phyloP scores from a whole-genome alignment of 2,113 vertebrate genomes.

The Chamaetylas fuelleborni region DNA sequence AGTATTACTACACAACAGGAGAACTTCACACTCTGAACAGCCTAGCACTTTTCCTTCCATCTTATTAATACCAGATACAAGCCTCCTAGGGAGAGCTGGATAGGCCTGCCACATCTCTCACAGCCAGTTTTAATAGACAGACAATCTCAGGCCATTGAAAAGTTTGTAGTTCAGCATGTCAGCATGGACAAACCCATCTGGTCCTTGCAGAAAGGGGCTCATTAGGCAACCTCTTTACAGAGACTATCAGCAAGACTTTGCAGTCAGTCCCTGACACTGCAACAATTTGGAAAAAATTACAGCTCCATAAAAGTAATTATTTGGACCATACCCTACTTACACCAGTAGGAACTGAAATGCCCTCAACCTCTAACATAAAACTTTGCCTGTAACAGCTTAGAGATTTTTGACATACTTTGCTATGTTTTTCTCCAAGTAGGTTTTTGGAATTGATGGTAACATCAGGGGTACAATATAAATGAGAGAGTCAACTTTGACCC shows the following conservation, averaged over 20 bases:
- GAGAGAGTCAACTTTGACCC: neutral
- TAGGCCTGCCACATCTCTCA: neutral
- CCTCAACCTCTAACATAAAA: neutral
- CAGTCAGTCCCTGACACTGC: neutral
- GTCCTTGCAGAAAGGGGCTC: neutral
- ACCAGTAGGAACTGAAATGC: neutral
- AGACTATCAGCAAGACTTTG: neutral
- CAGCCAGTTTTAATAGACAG: neutral
- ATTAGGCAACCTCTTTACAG: neutral
- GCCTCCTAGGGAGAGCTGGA: neutral
- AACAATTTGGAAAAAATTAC: neutral
- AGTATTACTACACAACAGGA: neutral
- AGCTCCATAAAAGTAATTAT: neutral
- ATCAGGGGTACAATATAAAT: neutral
- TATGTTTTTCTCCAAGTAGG: neutral
- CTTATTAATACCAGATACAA: neutral
- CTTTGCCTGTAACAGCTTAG: neutral
- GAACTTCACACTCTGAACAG: slow-evolving; percentile 3
- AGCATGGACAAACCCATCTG: neutral
- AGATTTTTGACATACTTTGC: neutral
- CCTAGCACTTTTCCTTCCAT: neutral
- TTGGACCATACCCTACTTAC: neutral
- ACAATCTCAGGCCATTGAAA: neutral
- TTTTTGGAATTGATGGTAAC: neutral
- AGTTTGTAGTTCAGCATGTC: neutral